Evolutionary conservation across 2,888 invertebrate species (phyloP).

Genomic region (Mesoligia furuncula): DNA sequence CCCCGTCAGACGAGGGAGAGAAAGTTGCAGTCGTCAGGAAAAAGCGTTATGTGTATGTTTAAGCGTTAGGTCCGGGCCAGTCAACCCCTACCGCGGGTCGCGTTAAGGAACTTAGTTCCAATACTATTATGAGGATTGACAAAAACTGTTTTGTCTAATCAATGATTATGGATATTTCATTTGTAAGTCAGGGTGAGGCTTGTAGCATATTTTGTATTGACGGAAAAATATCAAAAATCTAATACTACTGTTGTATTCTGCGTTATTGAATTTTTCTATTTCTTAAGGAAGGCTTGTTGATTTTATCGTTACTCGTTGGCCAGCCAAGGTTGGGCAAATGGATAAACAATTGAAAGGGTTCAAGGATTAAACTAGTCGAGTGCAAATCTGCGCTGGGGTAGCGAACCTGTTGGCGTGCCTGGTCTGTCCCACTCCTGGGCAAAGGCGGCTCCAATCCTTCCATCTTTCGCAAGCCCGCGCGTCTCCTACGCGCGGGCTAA

Average conservation of each 20-base stretch:
- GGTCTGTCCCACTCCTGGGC: too few relatives aligned
- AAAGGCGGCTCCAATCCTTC: too few relatives aligned
- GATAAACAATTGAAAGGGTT: neutral
- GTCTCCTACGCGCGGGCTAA: too few relatives aligned
- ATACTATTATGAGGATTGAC: neutral
- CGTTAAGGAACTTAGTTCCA: too few relatives aligned
- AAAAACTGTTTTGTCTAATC: neutral
- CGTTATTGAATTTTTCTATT: neutral
- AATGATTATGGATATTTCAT: neutral
- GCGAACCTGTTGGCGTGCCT: neutral
- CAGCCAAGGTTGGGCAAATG: neutral
- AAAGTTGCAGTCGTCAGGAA: too few relatives aligned
- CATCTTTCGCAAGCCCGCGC: too few relatives aligned
- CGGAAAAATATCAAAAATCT: neutral
- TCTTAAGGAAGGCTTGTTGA: neutral
- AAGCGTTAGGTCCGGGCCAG: too few relatives aligned
- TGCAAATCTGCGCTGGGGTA: neutral
- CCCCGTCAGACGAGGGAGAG: too few relatives aligned
- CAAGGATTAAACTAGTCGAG: neutral
- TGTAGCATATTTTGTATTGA: neutral
- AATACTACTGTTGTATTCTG: neutral
- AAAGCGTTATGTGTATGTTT: too few relatives aligned
- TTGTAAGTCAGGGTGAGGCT: constrained; percentile 7
- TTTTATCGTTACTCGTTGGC: neutral
- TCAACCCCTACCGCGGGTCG: too few relatives aligned